A percentile compares a stretch with the other conserved stretches of the same genome.
Conservation (phyloP, 1,140 invertebrate species). For the Drosophila pseudoananassae region DNA sequence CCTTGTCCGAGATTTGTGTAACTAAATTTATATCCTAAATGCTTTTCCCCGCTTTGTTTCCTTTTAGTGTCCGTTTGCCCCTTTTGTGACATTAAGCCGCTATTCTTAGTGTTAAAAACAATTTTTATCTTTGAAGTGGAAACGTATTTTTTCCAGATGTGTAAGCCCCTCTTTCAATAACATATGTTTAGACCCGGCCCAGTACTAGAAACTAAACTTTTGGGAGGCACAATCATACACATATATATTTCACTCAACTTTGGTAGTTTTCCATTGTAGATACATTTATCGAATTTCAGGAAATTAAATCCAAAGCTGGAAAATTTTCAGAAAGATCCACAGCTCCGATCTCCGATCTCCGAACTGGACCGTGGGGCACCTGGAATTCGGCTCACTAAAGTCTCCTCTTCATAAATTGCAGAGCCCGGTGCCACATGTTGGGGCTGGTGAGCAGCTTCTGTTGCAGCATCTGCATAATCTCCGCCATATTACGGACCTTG, state of each 20-base stretch:
- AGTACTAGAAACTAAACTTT: too few relatives aligned
- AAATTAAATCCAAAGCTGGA: background rate
- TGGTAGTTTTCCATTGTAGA: background rate
- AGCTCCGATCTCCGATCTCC: background rate
- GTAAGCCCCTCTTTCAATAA: conserved; percentile 46
- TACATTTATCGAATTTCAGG: background rate
- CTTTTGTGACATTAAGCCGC: conserved; percentile 59
- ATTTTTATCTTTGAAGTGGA: conserved; percentile 69
- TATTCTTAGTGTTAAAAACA: conserved; percentile 72
- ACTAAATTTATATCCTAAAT: conserved; percentile 75
- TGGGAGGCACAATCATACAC: background rate
- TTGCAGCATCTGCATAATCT: background rate
- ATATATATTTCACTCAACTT: background rate
- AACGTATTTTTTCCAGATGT: too few relatives aligned
- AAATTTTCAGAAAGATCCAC: background rate
- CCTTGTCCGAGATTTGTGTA: conserved; percentile 66
- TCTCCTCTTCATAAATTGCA: background rate
- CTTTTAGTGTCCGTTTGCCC: conserved; percentile 2
- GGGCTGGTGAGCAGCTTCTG: background rate
- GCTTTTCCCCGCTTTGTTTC: conserved; percentile 27
- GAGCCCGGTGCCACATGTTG: background rate
- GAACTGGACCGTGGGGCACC: too few relatives aligned
- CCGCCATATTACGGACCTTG: background rate
- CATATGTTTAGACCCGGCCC: conserved; percentile 20
- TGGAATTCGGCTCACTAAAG: background rate